phyloP scores from a whole-genome alignment of 1,140 invertebrate genomes.

The Halotydeus destructor region DNA sequence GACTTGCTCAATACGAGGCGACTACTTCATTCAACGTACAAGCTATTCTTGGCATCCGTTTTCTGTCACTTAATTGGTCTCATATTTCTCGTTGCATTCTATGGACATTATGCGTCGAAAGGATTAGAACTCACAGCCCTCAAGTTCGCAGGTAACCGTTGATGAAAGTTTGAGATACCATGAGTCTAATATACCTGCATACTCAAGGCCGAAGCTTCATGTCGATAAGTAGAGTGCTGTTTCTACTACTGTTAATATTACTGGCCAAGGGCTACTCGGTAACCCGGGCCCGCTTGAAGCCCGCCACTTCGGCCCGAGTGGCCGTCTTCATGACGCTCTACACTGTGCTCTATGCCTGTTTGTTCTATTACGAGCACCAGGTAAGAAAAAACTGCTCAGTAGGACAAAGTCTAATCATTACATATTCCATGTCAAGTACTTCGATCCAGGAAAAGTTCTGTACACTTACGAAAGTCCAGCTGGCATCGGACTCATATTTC shows the following conservation, averaged over 20 bases:
- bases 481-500: slow-evolving; percentile 54
- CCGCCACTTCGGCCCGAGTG: slow-evolving; percentile 43
- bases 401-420: too few species aligned
- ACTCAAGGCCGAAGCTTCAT: slow-evolving; percentile 48
- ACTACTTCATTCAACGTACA: slow-evolving; percentile 65
- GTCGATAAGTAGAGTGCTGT: slow-evolving; percentile 45
- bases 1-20: slow-evolving; percentile 37
- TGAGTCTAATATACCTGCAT: too few species aligned
- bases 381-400: slow-evolving; percentile 26
- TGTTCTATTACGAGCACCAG: slow-evolving; percentile 55
- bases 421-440: too few species aligned
- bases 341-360: slow-evolving; percentile 37
- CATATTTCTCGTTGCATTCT: slow-evolving; percentile 38
- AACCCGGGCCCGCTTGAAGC: slow-evolving; percentile 50
- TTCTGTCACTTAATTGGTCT: slow-evolving; percentile 36
- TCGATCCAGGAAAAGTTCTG: slow-evolving; percentile 66
- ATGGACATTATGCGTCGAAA: slow-evolving; percentile 43
- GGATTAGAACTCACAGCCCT: slow-evolving; percentile 35
- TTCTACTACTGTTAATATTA: slow-evolving; percentile 52
- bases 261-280: slow-evolving; percentile 75
- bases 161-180: slow-evolving; percentile 11
- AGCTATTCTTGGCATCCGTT: slow-evolving; percentile 54
- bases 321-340: slow-evolving; percentile 59
- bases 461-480: slow-evolving; percentile 73
- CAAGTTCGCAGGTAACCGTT: slow-evolving; percentile 35